These are phyloP conservation scores for Sciurus niger DNA, from an alignment of 2,113 vertebrate genomes.

Conservation along the genomic window DNA sequence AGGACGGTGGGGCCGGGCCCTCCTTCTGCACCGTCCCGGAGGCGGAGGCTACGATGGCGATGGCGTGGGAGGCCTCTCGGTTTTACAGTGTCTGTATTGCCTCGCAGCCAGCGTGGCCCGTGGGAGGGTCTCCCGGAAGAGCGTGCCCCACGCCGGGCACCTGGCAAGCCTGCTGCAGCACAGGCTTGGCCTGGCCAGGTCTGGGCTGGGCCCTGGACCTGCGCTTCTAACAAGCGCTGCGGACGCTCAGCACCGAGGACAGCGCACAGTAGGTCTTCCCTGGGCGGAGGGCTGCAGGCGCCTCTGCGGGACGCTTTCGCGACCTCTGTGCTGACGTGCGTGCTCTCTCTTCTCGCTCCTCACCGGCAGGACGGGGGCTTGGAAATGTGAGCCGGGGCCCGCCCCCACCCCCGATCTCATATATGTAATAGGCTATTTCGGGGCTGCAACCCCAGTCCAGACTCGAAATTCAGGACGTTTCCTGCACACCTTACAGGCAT, in stretches of 20 bases:
- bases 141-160: no score
- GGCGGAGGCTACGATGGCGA: not conserved
- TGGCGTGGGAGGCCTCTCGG: not conserved
- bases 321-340: no score
- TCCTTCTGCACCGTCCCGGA: no score
- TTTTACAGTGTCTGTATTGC: not conserved
- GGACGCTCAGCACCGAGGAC: not conserved
- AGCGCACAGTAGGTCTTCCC: not conserved
- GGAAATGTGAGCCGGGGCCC: not conserved
- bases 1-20: not conserved
- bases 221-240: not conserved
- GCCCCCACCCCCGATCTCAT: fast-evolving
- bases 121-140: not conserved
- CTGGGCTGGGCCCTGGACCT: not conserved
- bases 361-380: not conserved
- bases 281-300: no score
- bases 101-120: not conserved
- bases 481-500: not conserved
- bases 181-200: not conserved
- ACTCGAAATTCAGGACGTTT: not conserved
- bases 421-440: not conserved
- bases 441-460: no score
- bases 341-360: not conserved
- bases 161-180: fast-evolving
- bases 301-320: not conserved